A percentile compares a stretch with the other conserved stretches of the same genome.
phyloP scores from a whole-genome alignment of 2,113 vertebrate species.

The Hymenochirus boettgeri region DNA sequence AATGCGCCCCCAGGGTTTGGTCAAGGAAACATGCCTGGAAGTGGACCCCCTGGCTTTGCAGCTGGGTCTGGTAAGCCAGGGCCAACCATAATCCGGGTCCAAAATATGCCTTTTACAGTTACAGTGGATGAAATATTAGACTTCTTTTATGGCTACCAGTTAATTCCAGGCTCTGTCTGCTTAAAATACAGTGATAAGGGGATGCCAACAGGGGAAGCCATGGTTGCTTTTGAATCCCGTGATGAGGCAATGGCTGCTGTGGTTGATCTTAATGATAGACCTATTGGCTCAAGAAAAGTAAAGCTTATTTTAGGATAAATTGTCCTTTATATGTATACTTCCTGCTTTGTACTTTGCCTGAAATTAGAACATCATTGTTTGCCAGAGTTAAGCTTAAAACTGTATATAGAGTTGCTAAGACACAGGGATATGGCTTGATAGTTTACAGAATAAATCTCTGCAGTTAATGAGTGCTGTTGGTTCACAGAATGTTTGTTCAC shows the following conservation, averaged over 20 bases:
- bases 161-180: constrained; percentile 92
- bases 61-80: constrained; percentile 75
- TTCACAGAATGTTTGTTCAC: constrained; percentile 48
- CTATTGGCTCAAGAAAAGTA: constrained; percentile 95
- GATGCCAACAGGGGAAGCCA: constrained; percentile 93
- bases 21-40: constrained; percentile 67
- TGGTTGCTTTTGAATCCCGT: constrained; percentile 95
- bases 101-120: constrained; percentile 98
- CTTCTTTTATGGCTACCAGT: constrained; percentile 98
- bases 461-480: constrained; percentile 45
- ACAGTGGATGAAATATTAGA: constrained; percentile 96
- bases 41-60: constrained; percentile 74
- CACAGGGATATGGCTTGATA: constrained; percentile 53
- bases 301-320: constrained; percentile 88
- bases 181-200: constrained; percentile 96
- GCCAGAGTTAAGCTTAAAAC: constrained; percentile 65
- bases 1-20: constrained; percentile 69
- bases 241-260: constrained; percentile 94
- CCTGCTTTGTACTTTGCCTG: constrained; percentile 69
- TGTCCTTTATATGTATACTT: constrained; percentile 47
- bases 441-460: constrained; percentile 49
- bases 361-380: constrained; percentile 63
- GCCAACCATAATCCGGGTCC: constrained; percentile 93
- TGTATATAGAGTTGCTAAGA: constrained; percentile 60
- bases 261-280: constrained; percentile 94